Base-by-base conservation (phyloP, 2,113 vertebrate genomes). In the Gymnarchus niloticus region DNA sequence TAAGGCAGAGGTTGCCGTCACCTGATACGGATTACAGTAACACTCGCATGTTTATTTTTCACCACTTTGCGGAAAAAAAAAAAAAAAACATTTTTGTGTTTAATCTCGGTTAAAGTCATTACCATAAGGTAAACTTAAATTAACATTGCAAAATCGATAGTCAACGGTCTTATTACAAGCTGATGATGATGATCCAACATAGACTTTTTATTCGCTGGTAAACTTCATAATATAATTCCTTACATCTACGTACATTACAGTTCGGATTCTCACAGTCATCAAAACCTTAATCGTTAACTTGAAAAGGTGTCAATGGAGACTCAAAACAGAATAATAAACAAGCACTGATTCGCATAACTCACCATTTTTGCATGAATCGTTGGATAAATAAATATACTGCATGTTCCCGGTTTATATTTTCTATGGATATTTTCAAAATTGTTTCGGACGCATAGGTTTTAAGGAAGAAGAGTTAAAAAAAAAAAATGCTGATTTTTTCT, bases 301-400 rank as follows among this genome's bases (percentile, higher is more conserved):
- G 23, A 9, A 76, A 56, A 33, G 12, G 12, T 37, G 14, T 5
- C 5, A 4, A 41, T 73, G 33, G 6, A 73, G 33, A 73, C 41
- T 41, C 41, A 73, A 73, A 33, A 82, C 5, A 54, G 14, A 82
- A 25, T 19, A 54, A 82, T 28, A 52, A 84, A 10, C 0, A 6
- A 73, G 46, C 51, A 46, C 41, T 14, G n/a, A 28, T 69, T 17
- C 25, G 1, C 46, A 10, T 52, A 41, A 85, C 84, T 85, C 33
- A 85, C 84, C 61, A 10, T 85, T 85, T 41, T n/a, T 76, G 84
- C 84, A 85, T 8, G 84, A 85, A 56, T 44, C 84, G 21, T 21
- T 48, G 8, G 14, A 21, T 37, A 76, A n/a, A 76, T 85, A 56
- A 6, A 69, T 49, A 56, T 54, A 7, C 51, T 44, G 49, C 61